Evolutionary conservation across 2,888 invertebrate species (phyloP).

Genomic region (Pyralis farinalis): DNA sequence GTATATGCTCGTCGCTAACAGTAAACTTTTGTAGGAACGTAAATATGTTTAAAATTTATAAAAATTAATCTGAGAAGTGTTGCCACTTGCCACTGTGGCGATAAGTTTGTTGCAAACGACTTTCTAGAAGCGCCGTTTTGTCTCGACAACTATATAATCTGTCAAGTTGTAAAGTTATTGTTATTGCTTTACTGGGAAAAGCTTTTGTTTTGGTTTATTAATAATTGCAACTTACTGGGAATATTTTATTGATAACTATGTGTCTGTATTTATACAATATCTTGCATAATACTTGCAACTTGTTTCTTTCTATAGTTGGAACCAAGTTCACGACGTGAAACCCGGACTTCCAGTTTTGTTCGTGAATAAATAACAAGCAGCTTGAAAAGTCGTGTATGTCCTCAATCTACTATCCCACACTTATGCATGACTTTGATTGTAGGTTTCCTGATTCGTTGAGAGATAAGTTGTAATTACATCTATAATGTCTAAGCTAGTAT

Average conservation of each 20-base stretch:
- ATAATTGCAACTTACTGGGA: too few relatives aligned
- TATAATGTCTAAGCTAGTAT: too few relatives aligned
- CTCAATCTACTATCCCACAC: conserved; percentile 21
- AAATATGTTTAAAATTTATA: not conserved
- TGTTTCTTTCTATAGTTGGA: too few relatives aligned
- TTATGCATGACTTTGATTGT: conserved; percentile 2
- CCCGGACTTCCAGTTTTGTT: conserved; percentile 46
- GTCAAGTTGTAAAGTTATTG: conserved; percentile 5
- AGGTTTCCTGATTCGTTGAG: not conserved
- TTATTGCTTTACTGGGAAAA: conserved; percentile 4
- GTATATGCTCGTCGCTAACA: not conserved
- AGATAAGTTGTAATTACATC: not conserved
- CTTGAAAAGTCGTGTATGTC: conserved; percentile 26
- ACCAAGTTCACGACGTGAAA: conserved; percentile 39
- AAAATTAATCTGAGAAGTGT: conserved; percentile 4
- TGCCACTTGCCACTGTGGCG: not conserved
- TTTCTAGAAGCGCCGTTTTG: conserved; percentile 1
- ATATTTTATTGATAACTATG: not conserved
- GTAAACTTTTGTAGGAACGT: conserved; percentile 2
- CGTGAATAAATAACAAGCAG: conserved; percentile 51
- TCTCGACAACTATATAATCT: conserved; percentile 3
- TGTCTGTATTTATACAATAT: too few relatives aligned
- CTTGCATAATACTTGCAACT: too few relatives aligned
- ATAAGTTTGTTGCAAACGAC: conserved; percentile 6
- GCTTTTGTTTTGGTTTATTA: too few relatives aligned